Evolutionary conservation across 2,113 vertebrate species (phyloP).

Genomic region (Pterocles gutturalis): DNA sequence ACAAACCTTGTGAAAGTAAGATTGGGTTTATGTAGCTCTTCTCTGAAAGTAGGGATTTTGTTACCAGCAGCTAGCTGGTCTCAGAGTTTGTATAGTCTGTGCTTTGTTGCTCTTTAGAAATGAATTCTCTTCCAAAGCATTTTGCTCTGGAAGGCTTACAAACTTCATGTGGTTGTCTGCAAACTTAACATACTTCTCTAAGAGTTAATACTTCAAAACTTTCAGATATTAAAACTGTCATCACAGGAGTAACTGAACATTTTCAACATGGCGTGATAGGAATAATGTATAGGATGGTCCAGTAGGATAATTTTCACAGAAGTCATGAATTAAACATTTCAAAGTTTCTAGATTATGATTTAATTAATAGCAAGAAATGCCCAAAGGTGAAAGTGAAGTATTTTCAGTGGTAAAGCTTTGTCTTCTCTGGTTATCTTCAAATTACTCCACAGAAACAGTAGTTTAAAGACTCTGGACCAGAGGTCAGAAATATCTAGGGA

Average conservation of each 20-base stretch:
- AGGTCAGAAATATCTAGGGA: not conserved
- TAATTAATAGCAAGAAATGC: not conserved
- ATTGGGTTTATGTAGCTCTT: not conserved
- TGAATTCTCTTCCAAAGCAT: not conserved
- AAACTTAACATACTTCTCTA: not conserved
- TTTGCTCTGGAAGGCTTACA: not conserved
- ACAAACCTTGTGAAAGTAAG: not conserved
- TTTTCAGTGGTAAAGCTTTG: not conserved
- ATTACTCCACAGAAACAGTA: not conserved
- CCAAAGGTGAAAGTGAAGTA: not conserved
- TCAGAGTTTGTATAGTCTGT: not conserved
- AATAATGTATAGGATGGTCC: not conserved
- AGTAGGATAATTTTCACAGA: not conserved
- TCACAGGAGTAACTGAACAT: not conserved
- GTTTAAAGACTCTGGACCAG: not conserved
- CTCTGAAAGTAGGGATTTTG: not conserved
- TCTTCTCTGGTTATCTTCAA: not conserved
- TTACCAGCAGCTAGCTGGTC: not conserved
- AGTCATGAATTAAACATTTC: not conserved
- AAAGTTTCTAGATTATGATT: not conserved
- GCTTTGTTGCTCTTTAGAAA: not conserved
- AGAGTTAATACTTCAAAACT: not conserved
- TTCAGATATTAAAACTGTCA: not conserved
- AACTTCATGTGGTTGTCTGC: not conserved
- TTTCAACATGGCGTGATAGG: not conserved